These are phyloP conservation scores for Philopotamus ludificatus DNA, from an alignment of 1,140 invertebrate species.

Conservation along the genomic window DNA sequence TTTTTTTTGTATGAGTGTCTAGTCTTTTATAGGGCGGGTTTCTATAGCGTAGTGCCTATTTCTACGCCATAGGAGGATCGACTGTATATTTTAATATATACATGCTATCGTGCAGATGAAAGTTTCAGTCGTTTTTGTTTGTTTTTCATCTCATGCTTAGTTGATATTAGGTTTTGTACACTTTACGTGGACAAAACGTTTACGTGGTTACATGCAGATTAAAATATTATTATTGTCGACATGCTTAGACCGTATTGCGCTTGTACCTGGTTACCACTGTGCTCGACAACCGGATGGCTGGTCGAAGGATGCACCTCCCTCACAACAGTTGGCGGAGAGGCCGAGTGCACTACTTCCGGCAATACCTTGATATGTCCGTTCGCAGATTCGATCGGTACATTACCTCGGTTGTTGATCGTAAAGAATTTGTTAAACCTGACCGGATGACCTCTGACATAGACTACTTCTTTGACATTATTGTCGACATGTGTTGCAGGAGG, in stretches of 20 bases:
- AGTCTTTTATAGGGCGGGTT: too few species aligned
- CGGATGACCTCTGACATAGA: conserved; percentile 17
- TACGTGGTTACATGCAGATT: too few species aligned
- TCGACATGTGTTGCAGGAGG: neutral
- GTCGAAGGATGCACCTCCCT: neutral
- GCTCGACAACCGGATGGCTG: neutral
- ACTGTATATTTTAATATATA: too few species aligned
- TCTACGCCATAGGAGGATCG: too few species aligned
- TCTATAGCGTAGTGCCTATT: too few species aligned
- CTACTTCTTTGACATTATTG: conserved; percentile 2
- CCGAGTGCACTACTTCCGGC: neutral
- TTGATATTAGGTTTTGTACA: too few species aligned
- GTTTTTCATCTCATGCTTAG: too few species aligned
- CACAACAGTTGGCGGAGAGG: neutral
- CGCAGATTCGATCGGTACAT: neutral
- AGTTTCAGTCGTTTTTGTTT: too few species aligned
- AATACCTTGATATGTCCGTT: neutral
- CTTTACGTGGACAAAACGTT: too few species aligned
- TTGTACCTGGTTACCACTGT: neutral
- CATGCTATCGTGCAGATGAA: too few species aligned
- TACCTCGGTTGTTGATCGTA: neutral
- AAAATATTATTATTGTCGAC: neutral
- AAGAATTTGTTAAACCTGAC: conserved; percentile 26
- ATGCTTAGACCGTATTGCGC: neutral
- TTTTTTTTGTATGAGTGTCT: too few species aligned